Conservation (phyloP, 2,113 vertebrate genomes). For the Phalacrocorax brasilianus region DNA sequence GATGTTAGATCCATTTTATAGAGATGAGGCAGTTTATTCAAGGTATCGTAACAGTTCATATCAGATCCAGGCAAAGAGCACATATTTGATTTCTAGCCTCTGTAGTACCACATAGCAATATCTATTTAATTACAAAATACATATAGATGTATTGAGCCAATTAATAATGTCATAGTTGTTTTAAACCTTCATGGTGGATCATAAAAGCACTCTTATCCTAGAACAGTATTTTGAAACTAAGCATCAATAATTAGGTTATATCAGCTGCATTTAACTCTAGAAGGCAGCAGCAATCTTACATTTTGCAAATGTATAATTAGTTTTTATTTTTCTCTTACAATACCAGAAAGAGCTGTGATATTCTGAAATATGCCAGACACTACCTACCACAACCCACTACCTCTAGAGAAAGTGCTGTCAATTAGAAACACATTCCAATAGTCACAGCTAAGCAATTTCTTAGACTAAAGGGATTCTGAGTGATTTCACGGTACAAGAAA, state of each 20-base stretch:
- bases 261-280: background rate
- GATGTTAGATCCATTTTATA: background rate
- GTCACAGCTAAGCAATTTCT: conserved; percentile 65
- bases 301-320: background rate
- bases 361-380: conserved; percentile 47
- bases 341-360: conserved; percentile 9
- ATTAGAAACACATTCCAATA: conserved; percentile 62
- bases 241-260: background rate
- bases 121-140: background rate
- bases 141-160: background rate
- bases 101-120: background rate
- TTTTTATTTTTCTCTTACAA: conserved; percentile 18
- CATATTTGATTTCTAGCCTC: background rate
- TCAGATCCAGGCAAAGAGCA: background rate
- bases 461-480: conserved; percentile 50
- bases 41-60: background rate
- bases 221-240: background rate
- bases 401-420: conserved; percentile 35
- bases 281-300: background rate
- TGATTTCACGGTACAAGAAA: conserved; percentile 62
- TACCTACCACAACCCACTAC: conserved; percentile 22
- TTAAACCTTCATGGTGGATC: background rate
- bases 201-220: background rate
- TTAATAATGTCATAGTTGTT: background rate
- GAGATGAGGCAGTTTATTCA: background rate